These are phyloP conservation scores for Maniola jurtina DNA, from an alignment of 1,140 invertebrate species.

Conservation along the genomic window DNA sequence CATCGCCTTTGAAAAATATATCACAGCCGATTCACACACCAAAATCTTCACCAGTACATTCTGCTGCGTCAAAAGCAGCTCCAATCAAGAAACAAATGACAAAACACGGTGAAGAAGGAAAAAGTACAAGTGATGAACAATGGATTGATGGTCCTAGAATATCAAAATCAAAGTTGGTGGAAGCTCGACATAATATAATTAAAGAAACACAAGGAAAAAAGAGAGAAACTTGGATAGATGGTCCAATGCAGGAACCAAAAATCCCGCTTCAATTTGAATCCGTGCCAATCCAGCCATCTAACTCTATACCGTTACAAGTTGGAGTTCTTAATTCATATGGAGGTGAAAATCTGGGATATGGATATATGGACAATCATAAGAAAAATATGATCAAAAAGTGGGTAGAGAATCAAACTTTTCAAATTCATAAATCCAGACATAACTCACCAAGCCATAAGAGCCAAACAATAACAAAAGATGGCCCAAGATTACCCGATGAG, in stretches of 20 bases:
- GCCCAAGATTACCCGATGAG: conserved; percentile 81
- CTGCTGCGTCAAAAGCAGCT: conserved; percentile 79
- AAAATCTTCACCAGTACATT: conserved; percentile 81
- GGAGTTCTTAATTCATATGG: conserved; percentile 70
- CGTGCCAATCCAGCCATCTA: conserved; percentile 46
- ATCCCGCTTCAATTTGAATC: conserved; percentile 65
- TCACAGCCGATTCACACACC: conserved; percentile 74
- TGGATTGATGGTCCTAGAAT: conserved; percentile 97
- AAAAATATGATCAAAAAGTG: conserved; percentile 95
- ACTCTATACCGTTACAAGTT: conserved; percentile 65
- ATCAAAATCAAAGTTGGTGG: conserved; percentile 89
- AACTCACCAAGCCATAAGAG: conserved; percentile 68
- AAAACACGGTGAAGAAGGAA: conserved; percentile 68
- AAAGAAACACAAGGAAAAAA: conserved; percentile 88
- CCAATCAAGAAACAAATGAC: conserved; percentile 77
- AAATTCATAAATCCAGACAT: conserved; percentile 82
- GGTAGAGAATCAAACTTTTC: conserved; percentile 94
- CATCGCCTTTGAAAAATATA: conserved; percentile 78
- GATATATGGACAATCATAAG: conserved; percentile 94
- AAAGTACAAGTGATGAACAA: conserved; percentile 87
- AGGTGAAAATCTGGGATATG: conserved; percentile 81
- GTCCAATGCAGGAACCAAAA: conserved; percentile 82
- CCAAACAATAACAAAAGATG: conserved; percentile 79
- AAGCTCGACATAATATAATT: conserved; percentile 87
- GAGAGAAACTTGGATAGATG: conserved; percentile 96